Evolutionary conservation across 2,113 vertebrate species (phyloP).

Genomic region (Rhizomys pruinosus): DNA sequence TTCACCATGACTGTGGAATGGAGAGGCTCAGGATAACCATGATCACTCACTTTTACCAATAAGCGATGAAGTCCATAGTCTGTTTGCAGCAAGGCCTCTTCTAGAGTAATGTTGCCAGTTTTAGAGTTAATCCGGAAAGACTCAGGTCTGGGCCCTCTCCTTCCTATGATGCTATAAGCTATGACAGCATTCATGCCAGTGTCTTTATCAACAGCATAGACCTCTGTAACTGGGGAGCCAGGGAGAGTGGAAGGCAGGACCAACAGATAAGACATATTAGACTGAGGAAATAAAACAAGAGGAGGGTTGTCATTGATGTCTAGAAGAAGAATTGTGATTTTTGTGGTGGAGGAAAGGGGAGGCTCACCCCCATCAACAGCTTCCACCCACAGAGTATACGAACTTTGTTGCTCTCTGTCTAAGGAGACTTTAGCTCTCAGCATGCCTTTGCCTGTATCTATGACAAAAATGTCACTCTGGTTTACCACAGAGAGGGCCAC

Average conservation of each 20-base stretch:
- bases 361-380: slow-evolving; percentile 95
- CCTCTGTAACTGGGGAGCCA: slow-evolving; percentile 97
- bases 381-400: slow-evolving; percentile 95
- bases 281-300: slow-evolving; percentile 96
- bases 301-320: slow-evolving; percentile 99
- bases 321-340: slow-evolving; percentile 96
- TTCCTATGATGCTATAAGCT: slow-evolving; percentile 97
- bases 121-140: slow-evolving; percentile 96
- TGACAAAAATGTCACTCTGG: slow-evolving; percentile 97
- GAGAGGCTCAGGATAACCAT: slow-evolving; percentile 97
- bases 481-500: slow-evolving; percentile 96
- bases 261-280: slow-evolving; percentile 97
- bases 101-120: slow-evolving; percentile 98
- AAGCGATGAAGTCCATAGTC: slow-evolving; percentile 96
- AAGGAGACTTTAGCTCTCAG: slow-evolving; percentile 95
- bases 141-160: slow-evolving; percentile 94
- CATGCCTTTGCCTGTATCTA: slow-evolving; percentile 95
- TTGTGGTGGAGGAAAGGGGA: slow-evolving; percentile 94
- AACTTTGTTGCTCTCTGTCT: slow-evolving; percentile 97
- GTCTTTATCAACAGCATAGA: slow-evolving; percentile 98
- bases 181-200: slow-evolving; percentile 99
- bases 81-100: slow-evolving; percentile 92
- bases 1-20: slow-evolving; percentile 97
- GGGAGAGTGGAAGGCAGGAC: slow-evolving; percentile 96
- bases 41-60: slow-evolving; percentile 97